A percentile compares a stretch with the other conserved stretches of the same genome.
Conservation (phyloP, 1,140 invertebrate species). For the Temnothorax nylanderi region DNA sequence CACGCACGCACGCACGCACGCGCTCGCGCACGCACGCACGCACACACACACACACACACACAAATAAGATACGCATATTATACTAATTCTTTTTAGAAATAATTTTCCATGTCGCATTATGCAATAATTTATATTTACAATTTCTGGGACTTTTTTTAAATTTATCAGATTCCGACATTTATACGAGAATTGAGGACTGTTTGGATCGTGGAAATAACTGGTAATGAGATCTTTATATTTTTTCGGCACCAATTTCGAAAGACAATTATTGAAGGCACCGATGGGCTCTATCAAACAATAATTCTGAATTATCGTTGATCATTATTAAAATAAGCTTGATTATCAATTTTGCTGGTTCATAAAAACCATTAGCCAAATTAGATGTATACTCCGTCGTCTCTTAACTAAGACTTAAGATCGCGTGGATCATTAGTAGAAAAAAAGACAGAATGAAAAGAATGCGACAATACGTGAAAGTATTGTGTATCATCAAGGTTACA, state of each 20-base stretch:
- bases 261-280: neutral
- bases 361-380: neutral
- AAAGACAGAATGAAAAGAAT: neutral
- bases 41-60: too few species aligned
- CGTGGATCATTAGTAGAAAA: neutral
- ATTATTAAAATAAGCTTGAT: neutral
- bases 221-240: neutral
- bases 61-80: too few species aligned
- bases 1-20: too few species aligned
- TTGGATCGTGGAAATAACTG: neutral
- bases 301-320: neutral
- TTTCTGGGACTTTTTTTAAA: too few species aligned
- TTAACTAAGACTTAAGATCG: neutral
- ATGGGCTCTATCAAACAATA: neutral
- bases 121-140: too few species aligned
- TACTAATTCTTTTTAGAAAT: too few species aligned
- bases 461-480: constrained; percentile 25
- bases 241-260: neutral
- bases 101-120: too few species aligned
- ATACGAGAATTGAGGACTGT: neutral
- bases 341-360: too few species aligned
- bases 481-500: constrained; percentile 61
- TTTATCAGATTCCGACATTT: neutral
- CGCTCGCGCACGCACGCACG: too few species aligned
- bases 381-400: neutral